Evolutionary conservation across 2,888 invertebrate genomes (phyloP), one percentile per base, ranked within the genome.

Genomic region (Microctonus aethiopoides): DNA sequence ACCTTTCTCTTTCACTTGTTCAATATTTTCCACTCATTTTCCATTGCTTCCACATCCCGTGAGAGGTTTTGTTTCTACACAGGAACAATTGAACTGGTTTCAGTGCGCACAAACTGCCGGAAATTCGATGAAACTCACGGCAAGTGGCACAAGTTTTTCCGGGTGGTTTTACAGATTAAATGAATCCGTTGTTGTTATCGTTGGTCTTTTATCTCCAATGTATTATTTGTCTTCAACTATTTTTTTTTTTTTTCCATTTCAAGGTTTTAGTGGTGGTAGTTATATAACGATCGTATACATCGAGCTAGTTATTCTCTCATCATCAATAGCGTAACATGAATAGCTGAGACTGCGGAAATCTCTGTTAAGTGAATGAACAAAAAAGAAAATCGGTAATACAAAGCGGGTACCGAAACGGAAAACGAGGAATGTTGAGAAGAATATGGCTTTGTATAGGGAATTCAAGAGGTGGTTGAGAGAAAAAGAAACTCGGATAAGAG

Each of bases 1-100:
- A 9, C 2, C 20, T 54, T 20, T 57, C 16, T 32, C 57, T 16
- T 29, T 56, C 29, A 20, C 46, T 46, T 16, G 46, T 51, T 11
- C 65, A 65, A 65, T 54, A 56, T 65, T 65, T 65, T 36, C 65
- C n/a, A 56, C 56, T 39, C 56, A 65, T 56, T 65, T 65, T 65
- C 56, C 65, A 65, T 65, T 39, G 36, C 46, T 39, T 20, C n/a
- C 56, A 34, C 56, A 32, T 36, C 51, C 62, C 26, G 2, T 16
- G 3, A 9, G 10, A 13, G 29, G 59, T 67, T 32, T 57, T 59
- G 57, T 34, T 56, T 29, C 7, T 67, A 29, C n/a, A 11, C 11
- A n/a, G n/a, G 10, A 64, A 57, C 36, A 36, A 60, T 36, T 51
- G 34, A 24, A 46, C 32, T 67, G 20, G 61, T 54, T 61, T 51